phyloP scores from a whole-genome alignment of 2,888 invertebrate genomes.

The Tachina lurida region DNA sequence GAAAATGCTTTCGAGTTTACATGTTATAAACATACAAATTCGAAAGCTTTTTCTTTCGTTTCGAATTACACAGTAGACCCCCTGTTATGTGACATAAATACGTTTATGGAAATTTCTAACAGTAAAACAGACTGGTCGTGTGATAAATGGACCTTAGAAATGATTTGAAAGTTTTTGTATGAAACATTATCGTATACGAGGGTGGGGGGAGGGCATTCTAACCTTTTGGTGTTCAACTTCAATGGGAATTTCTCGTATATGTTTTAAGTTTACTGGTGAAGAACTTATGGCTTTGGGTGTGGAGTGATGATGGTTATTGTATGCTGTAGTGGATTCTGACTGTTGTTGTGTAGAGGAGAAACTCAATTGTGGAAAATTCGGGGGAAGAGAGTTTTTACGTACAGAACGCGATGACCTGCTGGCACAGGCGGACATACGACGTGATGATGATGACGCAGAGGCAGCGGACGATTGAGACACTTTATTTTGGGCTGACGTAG shows the following conservation, averaged over 20 bases:
- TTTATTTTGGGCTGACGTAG: constrained; percentile 51
- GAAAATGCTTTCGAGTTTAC: too few species aligned
- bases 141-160: constrained; percentile 32
- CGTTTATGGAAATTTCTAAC: neutral
- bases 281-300: constrained; percentile 67
- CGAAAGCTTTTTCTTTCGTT: too few species aligned
- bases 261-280: constrained; percentile 70
- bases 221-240: constrained; percentile 82
- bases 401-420: constrained; percentile 76
- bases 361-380: constrained; percentile 77
- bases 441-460: constrained; percentile 74
- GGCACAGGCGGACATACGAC: constrained; percentile 74
- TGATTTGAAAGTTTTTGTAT: neutral
- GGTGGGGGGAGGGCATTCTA: constrained; percentile 21
- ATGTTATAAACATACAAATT: too few species aligned
- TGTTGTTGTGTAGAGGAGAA: constrained; percentile 63
- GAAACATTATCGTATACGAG: neutral
- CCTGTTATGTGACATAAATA: constrained; percentile 3
- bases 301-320: constrained; percentile 69
- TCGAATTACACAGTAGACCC: too few species aligned
- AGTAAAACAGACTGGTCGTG: neutral
- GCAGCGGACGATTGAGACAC: constrained; percentile 75
- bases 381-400: constrained; percentile 80
- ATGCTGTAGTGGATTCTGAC: constrained; percentile 38
- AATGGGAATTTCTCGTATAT: constrained; percentile 82